Base-by-base conservation (phyloP, 2,797 vertebrate genomes). In the Mormyrus proboscirostris region DNA sequence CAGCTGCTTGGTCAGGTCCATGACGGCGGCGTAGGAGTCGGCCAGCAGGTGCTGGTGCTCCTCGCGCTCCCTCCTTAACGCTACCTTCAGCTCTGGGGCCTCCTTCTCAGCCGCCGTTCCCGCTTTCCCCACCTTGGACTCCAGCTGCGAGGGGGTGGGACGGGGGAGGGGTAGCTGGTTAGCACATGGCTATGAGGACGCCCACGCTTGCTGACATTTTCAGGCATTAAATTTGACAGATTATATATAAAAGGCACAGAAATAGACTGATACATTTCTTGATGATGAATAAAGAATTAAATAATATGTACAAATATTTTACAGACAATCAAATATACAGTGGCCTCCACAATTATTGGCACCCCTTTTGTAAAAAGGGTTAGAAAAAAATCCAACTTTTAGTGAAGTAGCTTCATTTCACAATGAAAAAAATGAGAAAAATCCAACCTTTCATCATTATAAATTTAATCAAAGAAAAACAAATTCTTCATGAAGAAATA, bases 1-100 rank as follows among this genome's bases (percentile, higher is more conserved):
- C 89, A 99, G 95, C 95, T 99, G 98, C 93, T 98, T 97, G 0
- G 98, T 99, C 62, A 99, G 95, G 93, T 99, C 98, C 98, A 99
- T 99, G 92, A 99, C 98, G 0, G 98, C 98, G 0, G 97, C 97
- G 47, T 99, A 99, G 9, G 98, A 99, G 92, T 99, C 98, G 0
- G 98, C 98, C 88, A 99, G 95, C 89, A 99, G 97, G 90, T 98
- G 98, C 91, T 99, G 98, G 94, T 99, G 98, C 91, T 99, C 98
- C 91, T 99, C 98, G 0, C 98, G 95, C 91, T 99, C 98, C 91
- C 96, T 95, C 94, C 98, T 99, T 38, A 99, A 93, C 0, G 97
- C 95, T 41, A 96, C 96, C 94, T 99, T 99, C 94, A 98, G 97
- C 94, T 99, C 98, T 0, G 97, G 94, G 88, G 96, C 95, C 0